Conservation (phyloP, 2,113 vertebrate species). For the Callospermophilus lateralis region DNA sequence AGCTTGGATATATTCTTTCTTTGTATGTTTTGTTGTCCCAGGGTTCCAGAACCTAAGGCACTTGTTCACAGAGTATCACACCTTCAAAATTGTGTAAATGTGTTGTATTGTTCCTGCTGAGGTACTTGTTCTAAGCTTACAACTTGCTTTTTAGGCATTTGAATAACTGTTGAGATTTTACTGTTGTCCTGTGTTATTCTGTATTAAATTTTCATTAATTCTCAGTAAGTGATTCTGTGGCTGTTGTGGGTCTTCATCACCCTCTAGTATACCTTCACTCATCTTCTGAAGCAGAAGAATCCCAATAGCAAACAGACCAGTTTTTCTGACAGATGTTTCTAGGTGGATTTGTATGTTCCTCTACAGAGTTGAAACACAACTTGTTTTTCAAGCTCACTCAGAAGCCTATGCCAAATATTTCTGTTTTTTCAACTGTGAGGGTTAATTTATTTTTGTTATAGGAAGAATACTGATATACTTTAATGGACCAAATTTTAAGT, state of each 20-base stretch:
- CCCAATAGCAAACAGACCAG: background rate
- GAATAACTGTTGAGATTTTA: conserved; percentile 43
- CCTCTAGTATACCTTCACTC: background rate
- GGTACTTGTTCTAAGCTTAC: conserved; percentile 36
- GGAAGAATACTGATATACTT: conserved; percentile 37
- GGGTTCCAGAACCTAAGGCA: conserved; percentile 38
- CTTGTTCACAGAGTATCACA: background rate
- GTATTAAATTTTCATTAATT: conserved; percentile 41
- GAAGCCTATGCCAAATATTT: conserved; percentile 56
- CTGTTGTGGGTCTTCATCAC: conserved; percentile 8
- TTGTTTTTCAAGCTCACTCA: conserved; percentile 53
- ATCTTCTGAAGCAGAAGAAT: background rate
- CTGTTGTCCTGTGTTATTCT: conserved; percentile 18
- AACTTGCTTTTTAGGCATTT: conserved; percentile 41
- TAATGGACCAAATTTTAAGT: conserved; percentile 67
- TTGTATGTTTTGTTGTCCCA: conserved; percentile 35
- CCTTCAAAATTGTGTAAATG: conserved; percentile 19
- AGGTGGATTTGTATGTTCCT: conserved; percentile 1
- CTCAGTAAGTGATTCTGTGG: conserved; percentile 35
- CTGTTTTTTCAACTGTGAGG: background rate
- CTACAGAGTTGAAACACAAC: background rate
- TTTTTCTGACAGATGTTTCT: conserved; percentile 15
- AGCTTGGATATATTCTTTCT: conserved; percentile 35
- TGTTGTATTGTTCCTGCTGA: conserved; percentile 17
- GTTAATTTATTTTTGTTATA: conserved; percentile 63